A percentile compares a stretch with the other conserved stretches of the same genome.
Evolutionary conservation across 2,888 invertebrate genomes (phyloP).

Genomic region (Odontocerum albicorne): DNA sequence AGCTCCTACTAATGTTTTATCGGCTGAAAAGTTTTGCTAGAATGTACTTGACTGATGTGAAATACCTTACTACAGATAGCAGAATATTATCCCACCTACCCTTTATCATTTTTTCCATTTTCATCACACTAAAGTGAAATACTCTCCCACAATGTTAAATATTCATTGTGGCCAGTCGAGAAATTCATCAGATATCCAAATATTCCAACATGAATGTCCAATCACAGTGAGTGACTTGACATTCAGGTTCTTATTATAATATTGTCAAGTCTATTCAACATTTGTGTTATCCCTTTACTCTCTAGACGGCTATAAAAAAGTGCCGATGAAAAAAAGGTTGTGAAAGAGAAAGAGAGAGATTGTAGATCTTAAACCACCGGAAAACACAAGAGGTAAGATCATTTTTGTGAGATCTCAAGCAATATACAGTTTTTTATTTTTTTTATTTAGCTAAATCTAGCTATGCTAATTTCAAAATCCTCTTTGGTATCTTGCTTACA

Average conservation of each 20-base stretch:
- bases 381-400: slow-evolving; percentile 55
- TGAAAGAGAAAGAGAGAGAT: slow-evolving; percentile 56
- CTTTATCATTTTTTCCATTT: slow-evolving; percentile 19
- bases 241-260: slow-evolving; percentile 26
- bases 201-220: slow-evolving; percentile 23
- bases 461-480: too few species aligned
- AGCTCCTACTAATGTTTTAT: slow-evolving; percentile 35
- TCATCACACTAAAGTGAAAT: slow-evolving; percentile 17
- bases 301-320: slow-evolving; percentile 69
- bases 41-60: slow-evolving; percentile 17
- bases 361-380: slow-evolving; percentile 59
- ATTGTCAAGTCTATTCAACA: slow-evolving; percentile 35
- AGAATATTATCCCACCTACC: slow-evolving; percentile 27
- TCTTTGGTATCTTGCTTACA: too few species aligned
- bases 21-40: slow-evolving; percentile 25
- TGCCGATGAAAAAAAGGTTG: slow-evolving; percentile 60
- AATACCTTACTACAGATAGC: slow-evolving; percentile 34
- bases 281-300: slow-evolving; percentile 64
- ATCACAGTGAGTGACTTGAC: slow-evolving; percentile 24
- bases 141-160: too few species aligned
- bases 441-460: too few species aligned
- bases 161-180: slow-evolving; percentile 42
- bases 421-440: neutral
- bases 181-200: slow-evolving; percentile 5
- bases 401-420: slow-evolving; percentile 33